Percentiles rank a stretch among this genome's conserved stretches.
These are phyloP conservation scores for Xyrauchen texanus DNA, from an alignment of 2,113 vertebrate species.

Conservation along the genomic window DNA sequence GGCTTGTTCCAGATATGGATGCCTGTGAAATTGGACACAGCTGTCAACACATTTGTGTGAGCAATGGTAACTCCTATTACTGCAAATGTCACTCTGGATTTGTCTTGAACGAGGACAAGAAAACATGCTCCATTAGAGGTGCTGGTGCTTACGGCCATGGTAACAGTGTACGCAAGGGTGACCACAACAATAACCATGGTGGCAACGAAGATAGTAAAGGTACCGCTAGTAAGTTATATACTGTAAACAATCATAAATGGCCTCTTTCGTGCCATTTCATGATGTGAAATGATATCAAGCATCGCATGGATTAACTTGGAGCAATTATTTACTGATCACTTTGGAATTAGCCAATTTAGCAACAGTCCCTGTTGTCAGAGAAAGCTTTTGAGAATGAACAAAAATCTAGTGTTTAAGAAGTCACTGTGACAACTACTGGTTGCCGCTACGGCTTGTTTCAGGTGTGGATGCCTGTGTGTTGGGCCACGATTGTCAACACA, in stretches of 20 bases:
- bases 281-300: background rate
- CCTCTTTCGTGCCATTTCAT: slow-evolving; percentile 29
- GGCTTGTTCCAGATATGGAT: slow-evolving; percentile 71
- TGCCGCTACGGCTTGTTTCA: slow-evolving; percentile 34
- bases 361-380: no score
- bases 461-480: slow-evolving; percentile 47
- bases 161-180: background rate
- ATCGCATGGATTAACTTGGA: background rate
- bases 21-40: slow-evolving; percentile 75
- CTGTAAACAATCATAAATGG: slow-evolving; percentile 27
- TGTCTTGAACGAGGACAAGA: slow-evolving; percentile 78
- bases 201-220: slow-evolving; percentile 23
- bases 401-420: background rate
- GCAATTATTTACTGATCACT: background rate
- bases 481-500: slow-evolving; percentile 51
- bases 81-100: slow-evolving; percentile 81
- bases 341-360: no score
- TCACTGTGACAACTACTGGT: background rate
- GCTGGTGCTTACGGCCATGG: background rate
- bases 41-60: slow-evolving; percentile 83
- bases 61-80: slow-evolving; percentile 70
- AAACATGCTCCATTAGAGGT: slow-evolving; percentile 73
- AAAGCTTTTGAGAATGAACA: no score
- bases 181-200: background rate
- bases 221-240: slow-evolving; percentile 26